A percentile compares a stretch with the other conserved stretches of the same genome.
Conservation (phyloP, 2,888 invertebrate genomes). For the Catocala sponsa region DNA sequence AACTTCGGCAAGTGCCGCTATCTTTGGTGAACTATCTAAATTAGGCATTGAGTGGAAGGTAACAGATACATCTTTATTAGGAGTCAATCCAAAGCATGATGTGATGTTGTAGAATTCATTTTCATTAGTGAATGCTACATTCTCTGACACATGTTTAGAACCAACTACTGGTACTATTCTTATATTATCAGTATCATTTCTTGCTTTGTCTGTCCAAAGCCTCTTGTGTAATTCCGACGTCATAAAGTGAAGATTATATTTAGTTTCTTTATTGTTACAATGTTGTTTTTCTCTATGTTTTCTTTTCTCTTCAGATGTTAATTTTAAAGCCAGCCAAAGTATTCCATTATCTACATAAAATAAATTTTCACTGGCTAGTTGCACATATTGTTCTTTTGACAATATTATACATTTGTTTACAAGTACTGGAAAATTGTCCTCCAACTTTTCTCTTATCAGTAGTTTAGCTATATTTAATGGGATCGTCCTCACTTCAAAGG, state of each 20-base stretch:
- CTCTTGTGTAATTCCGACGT: slow-evolving; percentile 78
- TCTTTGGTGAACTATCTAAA: slow-evolving; percentile 76
- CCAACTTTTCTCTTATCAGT: slow-evolving; percentile 63
- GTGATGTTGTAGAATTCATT: slow-evolving; percentile 73
- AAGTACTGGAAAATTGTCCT: slow-evolving; percentile 66
- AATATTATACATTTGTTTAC: slow-evolving; percentile 77
- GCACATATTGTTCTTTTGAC: slow-evolving; percentile 75
- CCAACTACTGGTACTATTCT: slow-evolving; percentile 78
- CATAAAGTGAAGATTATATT: slow-evolving; percentile 68
- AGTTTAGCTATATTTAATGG: slow-evolving; percentile 61
- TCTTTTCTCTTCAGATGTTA: slow-evolving; percentile 65
- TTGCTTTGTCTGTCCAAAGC: slow-evolving; percentile 64
- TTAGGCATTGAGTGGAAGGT: slow-evolving; percentile 75
- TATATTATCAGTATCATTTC: slow-evolving; percentile 59
- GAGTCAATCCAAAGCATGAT: slow-evolving; percentile 65
- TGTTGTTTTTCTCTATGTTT: slow-evolving; percentile 57
- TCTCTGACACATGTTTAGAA: slow-evolving; percentile 64
- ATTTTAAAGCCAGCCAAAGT: slow-evolving; percentile 77
- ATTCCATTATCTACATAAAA: slow-evolving; percentile 81
- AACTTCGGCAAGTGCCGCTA: slow-evolving; percentile 77
- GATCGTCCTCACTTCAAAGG: slow-evolving; percentile 65
- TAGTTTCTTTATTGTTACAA: slow-evolving; percentile 54
- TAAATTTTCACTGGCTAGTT: slow-evolving; percentile 79
- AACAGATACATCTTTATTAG: slow-evolving; percentile 60
- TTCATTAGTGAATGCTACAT: slow-evolving; percentile 70